Base-by-base conservation (phyloP, 2,888 invertebrate species). In the Tanytarsus gracilentus region DNA sequence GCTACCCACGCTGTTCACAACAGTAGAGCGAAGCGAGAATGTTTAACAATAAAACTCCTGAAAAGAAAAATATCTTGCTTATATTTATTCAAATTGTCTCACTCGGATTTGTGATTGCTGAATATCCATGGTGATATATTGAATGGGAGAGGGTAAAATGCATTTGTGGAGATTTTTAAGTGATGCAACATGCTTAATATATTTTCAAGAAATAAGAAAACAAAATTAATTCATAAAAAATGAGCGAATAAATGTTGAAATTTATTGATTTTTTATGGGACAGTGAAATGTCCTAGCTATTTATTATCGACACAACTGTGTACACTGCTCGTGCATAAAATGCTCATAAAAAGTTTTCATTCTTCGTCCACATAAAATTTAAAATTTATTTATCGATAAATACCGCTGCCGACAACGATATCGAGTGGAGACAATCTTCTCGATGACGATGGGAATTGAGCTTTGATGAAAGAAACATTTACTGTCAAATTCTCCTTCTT, bases 1-100 rank as follows among this genome's bases (percentile, higher is more conserved):
- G 55, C 55, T 55, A 26, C 58, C 58, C 58, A 58, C 58, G n/a
- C 58, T 21, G n/a, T 36, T 14, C 36, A n/a, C n/a, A n/a, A n/a
- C n/a, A n/a, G n/a, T n/a, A n/a, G n/a, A n/a, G n/a, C n/a, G n/a
- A n/a, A n/a, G n/a, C n/a, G n/a, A 14, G 14, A 14, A 16, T 36
- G 36, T 36, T 8, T 36, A 16, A 14, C 14, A 36, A 36, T 36
- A 36, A 36, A 36, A 36, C 36, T 36, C 16, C 36, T 36, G 36
- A 36, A 36, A n/a, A n/a, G n/a, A n/a, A n/a, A n/a, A n/a, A n/a
- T n/a, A n/a, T n/a, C n/a, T n/a, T n/a, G n/a, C n/a, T n/a, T n/a
- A n/a, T n/a, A n/a, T n/a, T n/a, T n/a, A n/a, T n/a, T n/a, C n/a
- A n/a, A n/a, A 36, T 36, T 36, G 36, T 36, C 36, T n/a, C 16